Conservation (phyloP, 2,113 vertebrate genomes). For the Mormoops blainvillei region DNA sequence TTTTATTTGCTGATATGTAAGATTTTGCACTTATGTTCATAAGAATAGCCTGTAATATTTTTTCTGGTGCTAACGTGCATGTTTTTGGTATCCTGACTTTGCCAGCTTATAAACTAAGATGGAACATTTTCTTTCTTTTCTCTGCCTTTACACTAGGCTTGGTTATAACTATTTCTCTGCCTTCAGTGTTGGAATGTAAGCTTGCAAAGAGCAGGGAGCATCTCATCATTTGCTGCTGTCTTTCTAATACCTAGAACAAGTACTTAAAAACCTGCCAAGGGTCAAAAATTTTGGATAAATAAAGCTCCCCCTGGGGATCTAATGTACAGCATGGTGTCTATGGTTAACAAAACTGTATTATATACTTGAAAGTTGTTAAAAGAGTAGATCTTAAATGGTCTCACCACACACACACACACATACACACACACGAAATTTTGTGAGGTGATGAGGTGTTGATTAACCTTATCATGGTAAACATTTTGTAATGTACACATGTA, state of each 20-base stretch:
- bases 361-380: too few species aligned
- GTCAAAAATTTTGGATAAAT: background rate
- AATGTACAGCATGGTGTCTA: background rate
- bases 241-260: background rate
- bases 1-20: background rate
- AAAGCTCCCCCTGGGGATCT: background rate
- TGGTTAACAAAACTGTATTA: too few species aligned
- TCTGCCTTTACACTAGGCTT: background rate
- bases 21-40: background rate
- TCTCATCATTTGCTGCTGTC: background rate
- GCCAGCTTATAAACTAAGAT: background rate
- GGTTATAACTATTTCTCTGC: background rate
- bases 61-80: background rate
- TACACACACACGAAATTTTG: background rate
- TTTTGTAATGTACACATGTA: background rate
- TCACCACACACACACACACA: too few species aligned
- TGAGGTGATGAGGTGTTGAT: background rate
- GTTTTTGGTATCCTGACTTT: background rate
- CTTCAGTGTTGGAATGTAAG: background rate
- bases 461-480: background rate
- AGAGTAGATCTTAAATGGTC: too few species aligned
- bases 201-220: background rate
- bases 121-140: background rate
- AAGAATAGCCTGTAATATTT: background rate
- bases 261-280: too few species aligned